A percentile compares a stretch with the other conserved stretches of the same genome.
These are phyloP conservation scores for Pangasius sanitwongsei DNA, from an alignment of 2,797 vertebrate genomes.

Conservation along the genomic window DNA sequence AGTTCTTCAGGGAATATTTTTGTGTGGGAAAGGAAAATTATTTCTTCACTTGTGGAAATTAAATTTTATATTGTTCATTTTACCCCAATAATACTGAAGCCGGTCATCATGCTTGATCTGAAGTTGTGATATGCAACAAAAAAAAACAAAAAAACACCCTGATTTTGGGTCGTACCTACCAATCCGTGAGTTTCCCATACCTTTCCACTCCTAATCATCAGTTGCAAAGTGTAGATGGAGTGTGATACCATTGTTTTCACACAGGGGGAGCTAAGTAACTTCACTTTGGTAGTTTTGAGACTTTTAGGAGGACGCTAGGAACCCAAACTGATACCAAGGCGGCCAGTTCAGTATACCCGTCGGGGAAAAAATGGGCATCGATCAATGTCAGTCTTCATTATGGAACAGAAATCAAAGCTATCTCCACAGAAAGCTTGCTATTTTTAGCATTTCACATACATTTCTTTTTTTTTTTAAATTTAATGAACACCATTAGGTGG, in stretches of 20 bases:
- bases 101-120: not conserved
- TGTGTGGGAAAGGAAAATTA: not conserved
- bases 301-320: constrained; percentile 16
- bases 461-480: not conserved
- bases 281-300: constrained; percentile 9
- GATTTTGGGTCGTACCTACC: not conserved
- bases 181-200: not conserved
- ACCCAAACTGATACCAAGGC: not conserved
- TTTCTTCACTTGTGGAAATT: not conserved
- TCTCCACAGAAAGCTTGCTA: not conserved
- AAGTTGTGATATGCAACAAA: not conserved
- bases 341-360: constrained; percentile 27
- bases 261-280: constrained; percentile 55
- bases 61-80: not conserved
- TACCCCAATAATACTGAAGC: not conserved
- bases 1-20: not conserved
- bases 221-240: not conserved
- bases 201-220: not conserved
- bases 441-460: not conserved
- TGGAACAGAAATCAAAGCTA: not conserved
- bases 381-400: not conserved
- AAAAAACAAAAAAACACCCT: not conserved
- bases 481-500: not conserved
- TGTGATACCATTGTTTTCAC: constrained; percentile 36
- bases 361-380: constrained; percentile 16